These are phyloP conservation scores for Seladonia tumulorum DNA, from an alignment of 2,888 invertebrate genomes.

Conservation along the genomic window DNA sequence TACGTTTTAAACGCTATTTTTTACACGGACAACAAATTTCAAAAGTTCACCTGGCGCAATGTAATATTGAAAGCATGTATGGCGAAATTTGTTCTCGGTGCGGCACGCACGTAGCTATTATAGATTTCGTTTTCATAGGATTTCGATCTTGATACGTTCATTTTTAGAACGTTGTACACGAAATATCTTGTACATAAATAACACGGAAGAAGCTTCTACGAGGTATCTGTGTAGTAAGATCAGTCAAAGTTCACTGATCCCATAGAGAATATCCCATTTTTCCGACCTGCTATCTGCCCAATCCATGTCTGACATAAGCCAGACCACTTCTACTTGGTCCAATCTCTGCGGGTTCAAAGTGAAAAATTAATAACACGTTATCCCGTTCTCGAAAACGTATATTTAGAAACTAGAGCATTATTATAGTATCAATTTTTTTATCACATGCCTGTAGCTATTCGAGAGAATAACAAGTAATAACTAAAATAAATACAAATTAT, in stretches of 20 bases:
- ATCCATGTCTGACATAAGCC: conserved; percentile 44
- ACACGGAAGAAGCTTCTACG: not conserved
- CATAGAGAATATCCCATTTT: conserved; percentile 42
- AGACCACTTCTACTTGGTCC: conserved; percentile 42
- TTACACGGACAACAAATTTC: not conserved
- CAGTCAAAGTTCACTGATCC: conserved; percentile 36
- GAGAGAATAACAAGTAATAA: no score
- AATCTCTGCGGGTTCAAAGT: not conserved
- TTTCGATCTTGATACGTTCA: no score
- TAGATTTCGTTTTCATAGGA: not conserved
- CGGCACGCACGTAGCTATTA: not conserved
- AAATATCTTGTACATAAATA: not conserved
- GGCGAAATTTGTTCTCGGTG: not conserved
- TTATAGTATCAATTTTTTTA: not conserved
- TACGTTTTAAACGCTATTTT: not conserved
- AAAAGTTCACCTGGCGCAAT: not conserved
- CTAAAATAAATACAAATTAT: no score
- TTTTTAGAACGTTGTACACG: not conserved
- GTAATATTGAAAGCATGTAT: not conserved
- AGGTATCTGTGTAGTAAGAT: conserved; percentile 14
- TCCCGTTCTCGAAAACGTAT: not conserved
- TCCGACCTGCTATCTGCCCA: conserved; percentile 10
- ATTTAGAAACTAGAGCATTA: not conserved
- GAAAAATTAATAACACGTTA: not conserved
- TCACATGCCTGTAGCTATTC: no score